A percentile compares a stretch with the other conserved stretches of the same genome.
Conservation (phyloP, 2,113 vertebrate genomes). For the Rhodinocichla rosea region DNA sequence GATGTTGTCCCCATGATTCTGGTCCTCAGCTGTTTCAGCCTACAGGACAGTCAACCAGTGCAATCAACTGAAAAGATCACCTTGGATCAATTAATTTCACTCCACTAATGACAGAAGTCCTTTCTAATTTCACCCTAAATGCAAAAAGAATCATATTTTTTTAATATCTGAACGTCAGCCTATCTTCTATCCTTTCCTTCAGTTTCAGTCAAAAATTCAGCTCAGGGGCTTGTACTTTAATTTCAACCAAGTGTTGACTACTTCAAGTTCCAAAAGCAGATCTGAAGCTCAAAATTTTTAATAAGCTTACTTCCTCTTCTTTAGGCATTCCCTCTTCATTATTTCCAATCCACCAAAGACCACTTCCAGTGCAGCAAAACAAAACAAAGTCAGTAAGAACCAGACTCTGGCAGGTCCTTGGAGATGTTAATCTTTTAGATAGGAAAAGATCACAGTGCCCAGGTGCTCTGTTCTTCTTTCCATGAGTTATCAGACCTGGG, state of each 20-base stretch:
- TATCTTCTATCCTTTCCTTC: background rate
- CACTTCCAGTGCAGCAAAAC: background rate
- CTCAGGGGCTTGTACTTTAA: background rate
- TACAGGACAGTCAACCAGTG: background rate
- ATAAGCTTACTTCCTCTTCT: background rate
- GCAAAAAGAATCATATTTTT: background rate
- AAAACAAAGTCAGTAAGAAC: background rate
- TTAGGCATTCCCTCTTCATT: background rate
- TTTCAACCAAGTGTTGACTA: background rate
- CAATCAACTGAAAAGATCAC: background rate
- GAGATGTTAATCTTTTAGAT: background rate
- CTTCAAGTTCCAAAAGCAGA: background rate
- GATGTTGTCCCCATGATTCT: background rate
- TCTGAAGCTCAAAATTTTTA: background rate
- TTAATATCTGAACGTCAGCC: background rate
- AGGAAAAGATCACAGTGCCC: background rate
- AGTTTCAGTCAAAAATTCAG: background rate
- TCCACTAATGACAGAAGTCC: background rate
- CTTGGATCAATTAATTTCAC: background rate
- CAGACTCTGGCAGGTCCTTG: background rate
- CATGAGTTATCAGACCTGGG: background rate
- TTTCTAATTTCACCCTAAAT: background rate
- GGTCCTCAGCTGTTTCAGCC: background rate
- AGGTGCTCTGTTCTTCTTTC: background rate
- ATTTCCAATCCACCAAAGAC: constrained; percentile 8